Conservation (phyloP, 2,888 invertebrate genomes). For the Caenorhabditis angaria region DNA sequence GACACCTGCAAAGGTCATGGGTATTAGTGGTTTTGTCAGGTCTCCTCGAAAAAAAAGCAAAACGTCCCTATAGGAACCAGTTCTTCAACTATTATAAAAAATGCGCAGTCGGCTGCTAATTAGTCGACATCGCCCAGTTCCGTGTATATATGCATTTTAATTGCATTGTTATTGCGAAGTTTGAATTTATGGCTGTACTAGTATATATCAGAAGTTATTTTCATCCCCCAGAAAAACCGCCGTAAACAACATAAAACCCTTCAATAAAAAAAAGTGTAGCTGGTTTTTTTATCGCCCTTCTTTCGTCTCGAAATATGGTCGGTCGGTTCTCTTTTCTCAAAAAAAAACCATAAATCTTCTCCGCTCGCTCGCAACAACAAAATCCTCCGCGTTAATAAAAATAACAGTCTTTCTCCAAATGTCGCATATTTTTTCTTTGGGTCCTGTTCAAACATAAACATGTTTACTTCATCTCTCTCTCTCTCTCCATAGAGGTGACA, state of each 20-base stretch:
- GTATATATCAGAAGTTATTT: too few species aligned
- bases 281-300: slow-evolving; percentile 1
- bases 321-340: background rate
- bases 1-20: background rate
- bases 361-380: too few species aligned
- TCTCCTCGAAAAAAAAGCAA: background rate
- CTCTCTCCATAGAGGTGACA: too few species aligned
- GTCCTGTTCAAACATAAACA: too few species aligned
- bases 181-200: too few species aligned
- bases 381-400: too few species aligned
- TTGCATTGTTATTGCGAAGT: background rate
- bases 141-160: background rate
- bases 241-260: background rate
- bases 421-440: too few species aligned
- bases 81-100: background rate
- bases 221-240: too few species aligned
- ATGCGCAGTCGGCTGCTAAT: background rate
- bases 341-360: background rate
- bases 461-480: too few species aligned
- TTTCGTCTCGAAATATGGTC: background rate
- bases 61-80: background rate
- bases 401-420: too few species aligned
- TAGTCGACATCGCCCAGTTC: background rate
- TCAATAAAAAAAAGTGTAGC: background rate
- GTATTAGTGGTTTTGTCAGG: background rate